Evolutionary conservation across 2,113 vertebrate species (phyloP).

Genomic region (Ibidorhyncha struthersii): DNA sequence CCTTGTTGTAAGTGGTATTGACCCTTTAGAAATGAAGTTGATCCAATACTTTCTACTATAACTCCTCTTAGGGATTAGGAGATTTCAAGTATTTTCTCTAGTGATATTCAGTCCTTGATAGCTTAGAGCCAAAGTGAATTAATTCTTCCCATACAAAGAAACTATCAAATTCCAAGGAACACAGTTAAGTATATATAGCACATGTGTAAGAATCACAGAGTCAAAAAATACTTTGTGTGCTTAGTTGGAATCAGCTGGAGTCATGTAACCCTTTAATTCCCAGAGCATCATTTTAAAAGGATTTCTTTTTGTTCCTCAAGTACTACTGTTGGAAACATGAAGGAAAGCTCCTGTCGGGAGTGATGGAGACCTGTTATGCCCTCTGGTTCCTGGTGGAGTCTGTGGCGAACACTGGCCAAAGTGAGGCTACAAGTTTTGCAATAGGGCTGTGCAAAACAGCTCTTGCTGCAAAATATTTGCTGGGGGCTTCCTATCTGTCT

Average conservation of each 20-base stretch:
- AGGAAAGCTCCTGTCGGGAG: accelerated
- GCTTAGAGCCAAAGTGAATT: conserved; percentile 64
- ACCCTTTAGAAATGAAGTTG: conserved; percentile 62
- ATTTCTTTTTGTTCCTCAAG: background rate
- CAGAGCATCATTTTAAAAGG: background rate
- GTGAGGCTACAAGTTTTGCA: background rate
- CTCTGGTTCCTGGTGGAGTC: accelerated
- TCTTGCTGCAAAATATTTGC: background rate
- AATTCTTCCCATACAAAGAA: conserved; percentile 65
- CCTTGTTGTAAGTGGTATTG: conserved; percentile 45
- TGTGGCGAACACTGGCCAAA: background rate
- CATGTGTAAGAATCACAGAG: background rate
- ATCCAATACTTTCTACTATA: conserved; percentile 44
- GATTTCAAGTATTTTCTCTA: conserved; percentile 62
- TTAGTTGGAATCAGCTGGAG: conserved; percentile 35
- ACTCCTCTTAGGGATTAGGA: conserved; percentile 49
- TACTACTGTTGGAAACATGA: background rate
- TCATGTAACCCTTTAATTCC: conserved; percentile 10
- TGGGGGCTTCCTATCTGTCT: background rate
- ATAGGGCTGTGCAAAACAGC: background rate
- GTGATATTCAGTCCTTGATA: conserved; percentile 55
- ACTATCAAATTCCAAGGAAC: conserved; percentile 58
- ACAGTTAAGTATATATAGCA: background rate
- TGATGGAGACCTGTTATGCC: background rate
- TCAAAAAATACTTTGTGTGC: background rate